A percentile compares a stretch with the other conserved stretches of the same genome.
Evolutionary conservation across 2,113 vertebrate genomes (phyloP).

Genomic region (Ursus arctos): DNA sequence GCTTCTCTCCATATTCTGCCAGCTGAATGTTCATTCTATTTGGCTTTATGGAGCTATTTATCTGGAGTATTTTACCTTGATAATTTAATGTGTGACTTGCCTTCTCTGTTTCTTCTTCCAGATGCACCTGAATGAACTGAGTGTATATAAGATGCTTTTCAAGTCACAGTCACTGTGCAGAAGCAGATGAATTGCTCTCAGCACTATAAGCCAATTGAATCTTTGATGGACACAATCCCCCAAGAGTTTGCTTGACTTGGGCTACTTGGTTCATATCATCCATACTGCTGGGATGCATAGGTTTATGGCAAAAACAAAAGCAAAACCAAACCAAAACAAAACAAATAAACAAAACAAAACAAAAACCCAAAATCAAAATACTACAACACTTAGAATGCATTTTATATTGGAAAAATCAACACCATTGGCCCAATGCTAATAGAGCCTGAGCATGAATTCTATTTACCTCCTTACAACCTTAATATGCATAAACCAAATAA

Average conservation of each 20-base stretch:
- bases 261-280: background rate
- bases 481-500: background rate
- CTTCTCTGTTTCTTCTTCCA: background rate
- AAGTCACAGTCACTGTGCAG: background rate
- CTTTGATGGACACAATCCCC: background rate
- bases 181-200: background rate
- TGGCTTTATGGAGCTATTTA: conserved; percentile 39
- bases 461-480: background rate
- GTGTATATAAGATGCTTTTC: background rate
- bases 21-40: conserved; percentile 20
- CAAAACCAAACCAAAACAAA: too few relatives aligned
- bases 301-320: background rate
- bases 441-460: background rate
- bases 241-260: background rate
- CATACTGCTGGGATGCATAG: background rate
- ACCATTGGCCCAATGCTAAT: background rate
- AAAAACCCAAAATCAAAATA: background rate
- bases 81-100: conserved; percentile 45
- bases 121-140: background rate
- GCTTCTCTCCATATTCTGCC: conserved; percentile 4
- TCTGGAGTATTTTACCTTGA: conserved; percentile 4
- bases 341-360: background rate
- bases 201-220: background rate
- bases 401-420: background rate
- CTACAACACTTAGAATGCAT: background rate